phyloP scores from a whole-genome alignment of 2,113 vertebrate species.

The Prunella fulvescens region DNA sequence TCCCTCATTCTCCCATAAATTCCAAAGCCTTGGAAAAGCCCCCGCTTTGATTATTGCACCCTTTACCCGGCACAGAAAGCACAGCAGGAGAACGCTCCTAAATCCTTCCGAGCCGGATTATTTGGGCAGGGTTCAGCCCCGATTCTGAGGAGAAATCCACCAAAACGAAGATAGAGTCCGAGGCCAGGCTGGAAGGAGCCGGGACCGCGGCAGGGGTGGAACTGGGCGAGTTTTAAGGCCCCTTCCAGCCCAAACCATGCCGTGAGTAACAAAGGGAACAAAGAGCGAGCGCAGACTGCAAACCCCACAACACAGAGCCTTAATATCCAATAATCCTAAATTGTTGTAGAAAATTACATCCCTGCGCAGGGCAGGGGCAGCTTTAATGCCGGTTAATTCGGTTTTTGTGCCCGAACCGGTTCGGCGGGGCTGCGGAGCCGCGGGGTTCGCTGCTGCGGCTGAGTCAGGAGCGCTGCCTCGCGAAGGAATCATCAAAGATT shows the following conservation, averaged over 20 bases:
- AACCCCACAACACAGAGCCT: neutral
- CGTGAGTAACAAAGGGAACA: neutral
- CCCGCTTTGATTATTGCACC: neutral
- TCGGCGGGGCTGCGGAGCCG: neutral
- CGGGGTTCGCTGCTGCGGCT: neutral
- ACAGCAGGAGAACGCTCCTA: neutral
- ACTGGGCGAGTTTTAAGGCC: neutral
- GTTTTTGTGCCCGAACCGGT: neutral
- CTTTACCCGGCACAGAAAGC: neutral
- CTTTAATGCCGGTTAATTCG: neutral
- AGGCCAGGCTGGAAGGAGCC: neutral
- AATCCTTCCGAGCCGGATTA: neutral
- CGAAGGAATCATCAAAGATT: neutral
- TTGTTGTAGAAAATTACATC: neutral
- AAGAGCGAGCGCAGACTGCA: neutral
- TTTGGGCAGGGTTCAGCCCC: neutral
- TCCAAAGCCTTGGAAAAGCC: rapidly evolving
- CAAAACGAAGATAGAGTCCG: rapidly evolving
- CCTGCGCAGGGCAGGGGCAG: neutral
- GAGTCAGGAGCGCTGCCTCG: conserved; percentile 20
- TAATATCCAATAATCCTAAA: neutral
- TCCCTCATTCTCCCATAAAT: neutral
- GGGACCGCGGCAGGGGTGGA: neutral
- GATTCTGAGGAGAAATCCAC: neutral
- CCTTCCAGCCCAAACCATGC: neutral